phyloP scores from a whole-genome alignment of 2,888 invertebrate genomes.

The Drosophila leonis region DNA sequence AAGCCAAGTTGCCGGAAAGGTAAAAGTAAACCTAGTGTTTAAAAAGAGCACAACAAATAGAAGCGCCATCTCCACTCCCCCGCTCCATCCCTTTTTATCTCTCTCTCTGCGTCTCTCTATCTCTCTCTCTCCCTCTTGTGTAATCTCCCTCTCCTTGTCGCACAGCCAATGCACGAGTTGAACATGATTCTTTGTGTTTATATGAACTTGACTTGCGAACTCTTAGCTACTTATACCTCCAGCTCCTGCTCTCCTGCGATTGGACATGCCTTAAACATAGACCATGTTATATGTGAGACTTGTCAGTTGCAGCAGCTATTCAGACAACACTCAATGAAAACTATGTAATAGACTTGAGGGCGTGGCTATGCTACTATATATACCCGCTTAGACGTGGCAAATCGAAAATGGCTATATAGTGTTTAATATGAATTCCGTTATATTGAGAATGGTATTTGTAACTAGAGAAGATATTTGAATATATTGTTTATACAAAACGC shows the following conservation, averaged over 20 bases:
- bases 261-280: not conserved
- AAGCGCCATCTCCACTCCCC: not conserved
- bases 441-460: too few relatives aligned
- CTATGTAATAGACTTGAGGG: not conserved
- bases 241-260: not conserved
- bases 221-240: slow-evolving; percentile 46
- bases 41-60: slow-evolving; percentile 28
- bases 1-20: slow-evolving; percentile 52
- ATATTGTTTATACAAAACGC: too few relatives aligned
- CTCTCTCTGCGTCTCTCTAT: not conserved
- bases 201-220: slow-evolving; percentile 18
- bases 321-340: not conserved
- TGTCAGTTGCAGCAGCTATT: not conserved
- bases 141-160: not conserved
- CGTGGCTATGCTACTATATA: too few relatives aligned
- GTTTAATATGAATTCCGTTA: too few relatives aligned
- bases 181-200: slow-evolving; percentile 45
- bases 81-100: too few relatives aligned
- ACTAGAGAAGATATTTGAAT: too few relatives aligned
- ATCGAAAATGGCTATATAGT: too few relatives aligned
- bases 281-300: not conserved
- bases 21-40: slow-evolving; percentile 31
- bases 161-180: not conserved
- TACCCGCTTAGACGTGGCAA: too few relatives aligned
- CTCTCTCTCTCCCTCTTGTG: not conserved